Conservation (phyloP, 2,888 invertebrate genomes). For the Eutolmus rufibarbis region DNA sequence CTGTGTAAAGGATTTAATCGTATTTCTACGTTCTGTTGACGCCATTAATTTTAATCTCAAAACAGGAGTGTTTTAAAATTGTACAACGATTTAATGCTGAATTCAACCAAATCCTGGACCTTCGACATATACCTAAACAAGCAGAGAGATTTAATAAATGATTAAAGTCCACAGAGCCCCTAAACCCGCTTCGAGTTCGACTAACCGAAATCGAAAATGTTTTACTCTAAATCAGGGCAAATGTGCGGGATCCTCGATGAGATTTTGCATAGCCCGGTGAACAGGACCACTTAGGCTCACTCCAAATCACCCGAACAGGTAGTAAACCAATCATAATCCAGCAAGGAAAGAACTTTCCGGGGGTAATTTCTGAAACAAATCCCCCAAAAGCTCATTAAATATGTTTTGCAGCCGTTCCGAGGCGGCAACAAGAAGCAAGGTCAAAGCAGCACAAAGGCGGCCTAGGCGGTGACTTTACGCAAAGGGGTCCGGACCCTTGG, state of each 20-base stretch:
- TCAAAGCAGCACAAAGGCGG: not conserved
- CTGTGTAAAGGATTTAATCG: not conserved
- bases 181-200: not conserved
- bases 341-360: not conserved
- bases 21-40: not conserved
- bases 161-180: not conserved
- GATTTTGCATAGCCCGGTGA: not conserved
- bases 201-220: not conserved
- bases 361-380: not conserved
- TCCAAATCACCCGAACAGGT: not conserved
- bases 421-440: not conserved
- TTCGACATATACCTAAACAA: not conserved
- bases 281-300: not conserved
- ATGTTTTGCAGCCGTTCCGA: not conserved
- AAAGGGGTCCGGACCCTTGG: not conserved
- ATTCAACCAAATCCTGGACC: not conserved
- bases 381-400: conserved; percentile 1
- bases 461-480: not conserved
- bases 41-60: not conserved
- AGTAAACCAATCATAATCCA: not conserved
- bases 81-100: not conserved
- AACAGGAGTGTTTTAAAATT: not conserved
- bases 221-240: not conserved
- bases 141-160: not conserved
- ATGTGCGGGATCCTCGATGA: not conserved